phyloP scores from a whole-genome alignment of 2,888 invertebrate genomes.

The Incurvaria masculella region DNA sequence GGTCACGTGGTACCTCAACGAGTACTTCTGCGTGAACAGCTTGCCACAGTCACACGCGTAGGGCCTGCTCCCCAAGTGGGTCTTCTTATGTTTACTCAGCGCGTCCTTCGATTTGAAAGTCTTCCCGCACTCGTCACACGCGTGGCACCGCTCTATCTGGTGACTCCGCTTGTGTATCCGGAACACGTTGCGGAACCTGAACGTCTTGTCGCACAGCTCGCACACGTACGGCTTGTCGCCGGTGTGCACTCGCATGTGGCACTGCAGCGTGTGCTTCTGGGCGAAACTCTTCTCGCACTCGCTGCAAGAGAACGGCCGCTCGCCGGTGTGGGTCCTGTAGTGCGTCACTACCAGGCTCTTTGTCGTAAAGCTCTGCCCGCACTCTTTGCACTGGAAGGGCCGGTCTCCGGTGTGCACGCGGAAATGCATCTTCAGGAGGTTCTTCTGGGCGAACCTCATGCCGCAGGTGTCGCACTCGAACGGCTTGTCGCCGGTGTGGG shows the following conservation, averaged over 20 bases:
- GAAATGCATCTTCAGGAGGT: slow-evolving; percentile 26
- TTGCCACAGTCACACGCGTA: too few species aligned
- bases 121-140: too few species aligned
- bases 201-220: slow-evolving; percentile 27
- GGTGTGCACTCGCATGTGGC: slow-evolving; percentile 37
- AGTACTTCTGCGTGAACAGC: too few species aligned
- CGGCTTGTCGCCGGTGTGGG: slow-evolving; percentile 38
- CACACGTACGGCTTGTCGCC: slow-evolving; percentile 39
- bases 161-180: too few species aligned
- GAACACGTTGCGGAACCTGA: background rate
- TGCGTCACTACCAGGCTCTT: slow-evolving; percentile 33
- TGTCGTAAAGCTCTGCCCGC: slow-evolving; percentile 35
- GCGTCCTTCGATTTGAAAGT: too few species aligned
- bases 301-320: slow-evolving; percentile 42
- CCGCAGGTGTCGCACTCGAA: slow-evolving; percentile 37
- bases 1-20: too few species aligned
- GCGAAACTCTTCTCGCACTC: slow-evolving; percentile 44
- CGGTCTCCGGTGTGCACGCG: slow-evolving; percentile 38
- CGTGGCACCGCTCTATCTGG: too few species aligned
- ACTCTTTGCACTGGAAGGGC: slow-evolving; percentile 29
- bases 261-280: slow-evolving; percentile 40
- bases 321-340: slow-evolving; percentile 29
- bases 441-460: background rate
- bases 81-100: too few species aligned
- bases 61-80: too few species aligned